Evolutionary conservation across 2,888 invertebrate genomes (phyloP).

Genomic region (Nymphalis c-album): DNA sequence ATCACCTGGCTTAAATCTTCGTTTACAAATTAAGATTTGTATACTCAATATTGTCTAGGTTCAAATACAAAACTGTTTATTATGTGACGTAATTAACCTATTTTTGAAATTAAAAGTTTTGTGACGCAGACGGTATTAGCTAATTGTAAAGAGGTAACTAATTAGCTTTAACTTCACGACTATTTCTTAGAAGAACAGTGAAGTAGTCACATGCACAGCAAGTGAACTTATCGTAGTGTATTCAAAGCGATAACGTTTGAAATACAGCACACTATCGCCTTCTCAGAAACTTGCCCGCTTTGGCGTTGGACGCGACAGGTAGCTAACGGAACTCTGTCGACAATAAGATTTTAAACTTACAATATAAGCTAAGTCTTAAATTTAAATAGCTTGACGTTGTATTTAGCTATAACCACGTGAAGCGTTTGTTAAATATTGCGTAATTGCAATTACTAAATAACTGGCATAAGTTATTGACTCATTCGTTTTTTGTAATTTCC

Average conservation of each 20-base stretch:
- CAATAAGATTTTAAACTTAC: constrained; percentile 49
- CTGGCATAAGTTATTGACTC: constrained; percentile 18
- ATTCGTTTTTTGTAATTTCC: constrained; percentile 16
- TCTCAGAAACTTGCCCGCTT: constrained; percentile 68
- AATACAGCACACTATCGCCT: constrained; percentile 75
- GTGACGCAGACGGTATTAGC: constrained; percentile 17
- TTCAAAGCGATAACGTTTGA: constrained; percentile 77
- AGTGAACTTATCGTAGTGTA: constrained; percentile 71
- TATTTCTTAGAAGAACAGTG: constrained; percentile 62
- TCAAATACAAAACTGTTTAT: not conserved
- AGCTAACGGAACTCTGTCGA: constrained; percentile 73
- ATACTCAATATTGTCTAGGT: not conserved
- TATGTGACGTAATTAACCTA: not conserved
- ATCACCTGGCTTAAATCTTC: not conserved
- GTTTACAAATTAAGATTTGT: not conserved
- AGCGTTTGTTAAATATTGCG: constrained; percentile 11
- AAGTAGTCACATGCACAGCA: constrained; percentile 64
- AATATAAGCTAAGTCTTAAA: constrained; percentile 5
- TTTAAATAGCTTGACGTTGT: constrained; percentile 12
- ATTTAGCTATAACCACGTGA: constrained; percentile 4
- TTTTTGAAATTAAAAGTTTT: not conserved
- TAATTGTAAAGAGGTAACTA: constrained; percentile 40
- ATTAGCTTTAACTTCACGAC: constrained; percentile 58
- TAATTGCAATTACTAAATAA: constrained; percentile 26
- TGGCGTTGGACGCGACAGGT: constrained; percentile 67